These are phyloP conservation scores for Thamnophis sirtalis DNA, from an alignment of 2,113 vertebrate species.

Conservation along the genomic window DNA sequence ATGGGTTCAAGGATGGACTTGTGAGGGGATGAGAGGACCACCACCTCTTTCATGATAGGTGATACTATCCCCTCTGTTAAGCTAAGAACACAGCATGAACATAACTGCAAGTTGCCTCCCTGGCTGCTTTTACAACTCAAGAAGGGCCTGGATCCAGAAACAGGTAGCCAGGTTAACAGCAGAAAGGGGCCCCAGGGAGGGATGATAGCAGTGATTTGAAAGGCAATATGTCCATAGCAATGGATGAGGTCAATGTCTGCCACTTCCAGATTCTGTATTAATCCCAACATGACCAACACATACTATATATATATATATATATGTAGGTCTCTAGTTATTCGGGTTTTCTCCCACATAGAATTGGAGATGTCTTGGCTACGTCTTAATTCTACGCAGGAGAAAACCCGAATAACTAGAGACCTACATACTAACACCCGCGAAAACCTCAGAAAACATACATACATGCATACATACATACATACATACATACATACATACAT, in stretches of 20 bases:
- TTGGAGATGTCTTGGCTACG: too few relatives aligned
- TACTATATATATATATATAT: too few relatives aligned
- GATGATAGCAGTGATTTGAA: neutral
- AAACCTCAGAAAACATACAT: too few relatives aligned
- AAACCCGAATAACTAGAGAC: too few relatives aligned
- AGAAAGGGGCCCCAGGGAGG: neutral
- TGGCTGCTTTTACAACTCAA: neutral
- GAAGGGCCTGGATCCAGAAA: neutral
- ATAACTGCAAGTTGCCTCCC: neutral
- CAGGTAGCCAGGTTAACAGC: neutral
- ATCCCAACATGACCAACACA: neutral
- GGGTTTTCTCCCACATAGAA: too few relatives aligned
- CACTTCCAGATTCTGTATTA: neutral
- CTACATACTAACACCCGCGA: too few relatives aligned
- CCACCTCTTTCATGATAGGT: neutral
- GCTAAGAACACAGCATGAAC: neutral
- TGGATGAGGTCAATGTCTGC: neutral
- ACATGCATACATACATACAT: too few relatives aligned
- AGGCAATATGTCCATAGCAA: neutral
- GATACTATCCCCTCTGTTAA: neutral
- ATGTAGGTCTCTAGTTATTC: too few relatives aligned
- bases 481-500: too few relatives aligned
- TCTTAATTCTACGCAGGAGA: too few relatives aligned
- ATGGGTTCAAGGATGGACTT: neutral
- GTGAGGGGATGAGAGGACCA: neutral